Base-by-base conservation (phyloP, 1,140 invertebrate genomes). In the Aphaenogaster floridana region DNA sequence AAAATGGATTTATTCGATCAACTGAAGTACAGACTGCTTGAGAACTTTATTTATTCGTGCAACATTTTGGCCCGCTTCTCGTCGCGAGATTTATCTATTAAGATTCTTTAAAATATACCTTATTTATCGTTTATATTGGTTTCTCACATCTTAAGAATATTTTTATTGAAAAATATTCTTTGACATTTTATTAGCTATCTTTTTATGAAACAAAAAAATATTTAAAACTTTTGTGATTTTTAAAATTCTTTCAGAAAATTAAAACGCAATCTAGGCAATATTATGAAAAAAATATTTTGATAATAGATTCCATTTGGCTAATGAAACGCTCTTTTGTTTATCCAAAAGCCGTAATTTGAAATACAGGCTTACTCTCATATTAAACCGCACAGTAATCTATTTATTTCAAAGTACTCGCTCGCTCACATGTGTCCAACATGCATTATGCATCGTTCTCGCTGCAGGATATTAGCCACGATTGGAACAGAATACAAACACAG, bases 401-500 rank as follows among this genome's bases (percentile, higher is more conserved):
- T 86, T 86, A 79, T 86, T 28, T 68, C 28, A 39, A 54, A 45
- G 61, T 74, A 52, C 36, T 69, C 48, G 52, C 39, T 54, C 34
- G 34, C 42, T 64, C 5, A 68, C 45, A 87, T 74, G n/a, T 48
- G 64, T 83, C 42, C 52, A 45, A 50, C 59, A 71, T 85, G 69
- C 81, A 84, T 85, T 86, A 84, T 87, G 81, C 57, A 86, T 86
- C 1, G 50, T 69, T 84, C 9, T 50, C 21, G 50, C 54, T 42
- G 63, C 28, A 59, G 64, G 50, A 77, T 86, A 87, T 86, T 87
- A 87, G 84, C 61, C 84, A 57, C 57, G 50, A 78, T 88, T 87
- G 64, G 50, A 78, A 66, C 59, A 42, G 48, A 61, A 68, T 77
- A 74, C 80, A 86, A 64, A 86, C 39, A 57, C 21, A 4, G 15